Percentiles rank a stretch among this genome's conserved stretches.
Evolutionary conservation across 2,888 invertebrate genomes (phyloP).

Genomic region (Rhagium mordax): DNA sequence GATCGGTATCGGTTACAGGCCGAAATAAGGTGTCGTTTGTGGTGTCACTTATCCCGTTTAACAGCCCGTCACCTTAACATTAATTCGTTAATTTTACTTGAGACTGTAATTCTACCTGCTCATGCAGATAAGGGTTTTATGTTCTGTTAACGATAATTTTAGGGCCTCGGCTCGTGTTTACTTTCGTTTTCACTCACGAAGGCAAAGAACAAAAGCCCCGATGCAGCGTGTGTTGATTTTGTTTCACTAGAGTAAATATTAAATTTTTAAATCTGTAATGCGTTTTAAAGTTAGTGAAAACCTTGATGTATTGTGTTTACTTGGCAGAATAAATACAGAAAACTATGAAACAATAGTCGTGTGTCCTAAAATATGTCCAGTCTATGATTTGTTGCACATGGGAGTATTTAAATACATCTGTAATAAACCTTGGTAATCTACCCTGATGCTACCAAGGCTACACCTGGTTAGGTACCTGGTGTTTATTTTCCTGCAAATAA

Average conservation of each 20-base stretch:
- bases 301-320: not conserved
- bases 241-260: slow-evolving; percentile 9
- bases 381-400: no score
- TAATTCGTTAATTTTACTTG: not conserved
- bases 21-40: not conserved
- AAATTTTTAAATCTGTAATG: slow-evolving; percentile 26
- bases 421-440: no score
- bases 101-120: slow-evolving; percentile 42
- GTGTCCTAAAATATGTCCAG: no score
- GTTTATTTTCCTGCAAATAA: not conserved
- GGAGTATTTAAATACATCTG: no score
- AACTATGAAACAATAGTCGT: not conserved
- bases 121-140: slow-evolving; percentile 44
- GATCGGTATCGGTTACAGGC: not conserved
- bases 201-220: slow-evolving; percentile 28
- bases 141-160: slow-evolving; percentile 48
- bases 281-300: not conserved
- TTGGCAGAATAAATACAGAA: not conserved
- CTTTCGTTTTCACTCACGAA: slow-evolving; percentile 44
- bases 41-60: not conserved
- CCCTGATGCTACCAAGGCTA: no score
- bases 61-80: not conserved
- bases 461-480: no score
- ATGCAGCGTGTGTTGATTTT: not conserved
- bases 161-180: slow-evolving; percentile 41